Conservation (phyloP, 1,140 invertebrate genomes). For the Spodoptera frugiperda region DNA sequence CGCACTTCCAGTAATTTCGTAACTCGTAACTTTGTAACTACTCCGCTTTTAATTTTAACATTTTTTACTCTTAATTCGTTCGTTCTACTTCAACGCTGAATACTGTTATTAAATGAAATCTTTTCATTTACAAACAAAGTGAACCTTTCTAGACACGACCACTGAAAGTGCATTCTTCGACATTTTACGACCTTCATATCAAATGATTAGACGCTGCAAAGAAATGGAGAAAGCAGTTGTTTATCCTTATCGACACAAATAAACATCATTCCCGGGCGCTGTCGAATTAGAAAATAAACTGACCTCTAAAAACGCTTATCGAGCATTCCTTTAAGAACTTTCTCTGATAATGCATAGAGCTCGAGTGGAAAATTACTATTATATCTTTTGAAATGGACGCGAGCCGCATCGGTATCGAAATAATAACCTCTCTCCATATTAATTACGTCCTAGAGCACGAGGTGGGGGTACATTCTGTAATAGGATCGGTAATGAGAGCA, state of each 20-base stretch:
- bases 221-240: constrained; percentile 11
- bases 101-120: constrained; percentile 20
- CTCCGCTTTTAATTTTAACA: constrained; percentile 52
- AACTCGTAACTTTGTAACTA: constrained; percentile 70
- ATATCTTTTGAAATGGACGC: constrained; percentile 65
- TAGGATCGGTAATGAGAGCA: constrained; percentile 74
- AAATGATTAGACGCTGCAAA: not conserved
- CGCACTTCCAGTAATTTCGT: constrained; percentile 70
- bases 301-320: constrained; percentile 51
- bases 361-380: constrained; percentile 62
- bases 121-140: not conserved
- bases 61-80: constrained; percentile 34
- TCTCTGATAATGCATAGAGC: constrained; percentile 76
- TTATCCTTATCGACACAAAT: constrained; percentile 18
- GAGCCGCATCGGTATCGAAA: constrained; percentile 68
- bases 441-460: constrained; percentile 83
- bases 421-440: constrained; percentile 83
- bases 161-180: constrained; percentile 15
- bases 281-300: constrained; percentile 41
- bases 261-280: constrained; percentile 7
- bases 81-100: constrained; percentile 33
- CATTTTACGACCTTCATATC: constrained; percentile 7
- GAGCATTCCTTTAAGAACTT: constrained; percentile 73
- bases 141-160: not conserved
- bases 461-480: constrained; percentile 56